Conservation (phyloP, 1,140 invertebrate genomes). For the Brachionus rubens region DNA sequence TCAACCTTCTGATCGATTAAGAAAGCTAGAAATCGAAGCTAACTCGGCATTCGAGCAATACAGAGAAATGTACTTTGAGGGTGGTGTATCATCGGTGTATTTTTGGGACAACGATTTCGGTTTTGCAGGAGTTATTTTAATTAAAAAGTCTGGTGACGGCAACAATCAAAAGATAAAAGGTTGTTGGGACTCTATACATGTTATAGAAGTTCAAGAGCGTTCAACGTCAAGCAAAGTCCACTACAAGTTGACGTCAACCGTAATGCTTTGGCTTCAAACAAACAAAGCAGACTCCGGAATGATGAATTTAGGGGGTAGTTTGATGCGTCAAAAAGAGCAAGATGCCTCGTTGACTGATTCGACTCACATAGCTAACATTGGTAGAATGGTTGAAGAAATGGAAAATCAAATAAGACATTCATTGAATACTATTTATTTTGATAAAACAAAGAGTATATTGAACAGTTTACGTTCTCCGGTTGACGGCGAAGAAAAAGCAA, state of each 20-base stretch:
- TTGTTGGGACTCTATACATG: slow-evolving; percentile 99
- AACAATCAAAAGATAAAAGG: slow-evolving; percentile 87
- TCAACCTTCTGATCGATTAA: slow-evolving; percentile 89
- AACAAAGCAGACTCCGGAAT: slow-evolving; percentile 91
- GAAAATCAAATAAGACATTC: slow-evolving; percentile 98
- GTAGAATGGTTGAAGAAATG: slow-evolving; percentile 79
- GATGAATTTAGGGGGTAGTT: slow-evolving; percentile 95
- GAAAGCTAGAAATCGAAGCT: slow-evolving; percentile 93
- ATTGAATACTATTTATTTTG: slow-evolving; percentile 97
- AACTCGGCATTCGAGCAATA: slow-evolving; percentile 98
- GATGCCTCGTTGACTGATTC: slow-evolving; percentile 82
- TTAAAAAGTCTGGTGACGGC: slow-evolving; percentile 95
- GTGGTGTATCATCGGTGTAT: slow-evolving; percentile 97
- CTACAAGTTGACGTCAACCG: slow-evolving; percentile 97
- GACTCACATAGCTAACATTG: slow-evolving; percentile 92
- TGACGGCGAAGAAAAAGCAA: slow-evolving; percentile 43
- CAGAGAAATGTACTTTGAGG: slow-evolving; percentile 97
- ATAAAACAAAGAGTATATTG: slow-evolving; percentile 97
- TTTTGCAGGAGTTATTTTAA: slow-evolving; percentile 96
- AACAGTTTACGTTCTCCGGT: slow-evolving; percentile 77
- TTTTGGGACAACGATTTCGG: slow-evolving; percentile 94
- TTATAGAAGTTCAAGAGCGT: slow-evolving; percentile 83
- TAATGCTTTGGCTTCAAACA: slow-evolving; percentile 97
- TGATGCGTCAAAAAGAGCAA: slow-evolving; percentile 92
- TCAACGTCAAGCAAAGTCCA: slow-evolving; percentile 72